These are phyloP conservation scores for Heliconius hewitsoni DNA, from an alignment of 1,140 invertebrate genomes.

Conservation along the genomic window DNA sequence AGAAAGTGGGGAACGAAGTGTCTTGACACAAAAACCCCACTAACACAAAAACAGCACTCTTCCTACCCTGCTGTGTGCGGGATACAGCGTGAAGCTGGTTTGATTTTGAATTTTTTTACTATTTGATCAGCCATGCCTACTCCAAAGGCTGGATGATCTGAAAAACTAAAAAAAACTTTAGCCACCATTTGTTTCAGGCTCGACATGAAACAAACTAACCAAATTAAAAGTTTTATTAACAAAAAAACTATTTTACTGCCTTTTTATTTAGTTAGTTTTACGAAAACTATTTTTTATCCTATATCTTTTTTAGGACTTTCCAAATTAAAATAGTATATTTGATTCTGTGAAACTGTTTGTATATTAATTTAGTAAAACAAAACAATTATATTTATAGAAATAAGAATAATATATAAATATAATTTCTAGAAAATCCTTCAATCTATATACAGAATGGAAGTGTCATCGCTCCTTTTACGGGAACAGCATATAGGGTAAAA, in stretches of 20 bases:
- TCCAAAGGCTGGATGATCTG: neutral
- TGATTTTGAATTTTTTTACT: no score
- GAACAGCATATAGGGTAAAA: no score
- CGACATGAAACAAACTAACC: constrained; percentile 1
- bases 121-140: neutral
- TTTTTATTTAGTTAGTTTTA: neutral
- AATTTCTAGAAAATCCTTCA: no score
- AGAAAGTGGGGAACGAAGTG: no score
- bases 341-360: neutral
- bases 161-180: neutral
- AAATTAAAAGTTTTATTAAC: constrained; percentile 6
- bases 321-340: neutral
- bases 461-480: no score
- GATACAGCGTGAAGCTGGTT: no score
- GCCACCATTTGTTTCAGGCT: neutral
- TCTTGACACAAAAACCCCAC: no score
- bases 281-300: neutral
- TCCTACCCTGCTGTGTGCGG: no score
- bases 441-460: no score
- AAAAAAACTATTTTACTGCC: neutral
- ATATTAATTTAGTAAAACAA: neutral
- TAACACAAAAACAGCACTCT: no score
- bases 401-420: no score
- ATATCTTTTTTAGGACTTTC: neutral
- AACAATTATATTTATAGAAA: neutral